Evolutionary conservation across 2,888 invertebrate species (phyloP).

Genomic region (Andrena chrysosceles): DNA sequence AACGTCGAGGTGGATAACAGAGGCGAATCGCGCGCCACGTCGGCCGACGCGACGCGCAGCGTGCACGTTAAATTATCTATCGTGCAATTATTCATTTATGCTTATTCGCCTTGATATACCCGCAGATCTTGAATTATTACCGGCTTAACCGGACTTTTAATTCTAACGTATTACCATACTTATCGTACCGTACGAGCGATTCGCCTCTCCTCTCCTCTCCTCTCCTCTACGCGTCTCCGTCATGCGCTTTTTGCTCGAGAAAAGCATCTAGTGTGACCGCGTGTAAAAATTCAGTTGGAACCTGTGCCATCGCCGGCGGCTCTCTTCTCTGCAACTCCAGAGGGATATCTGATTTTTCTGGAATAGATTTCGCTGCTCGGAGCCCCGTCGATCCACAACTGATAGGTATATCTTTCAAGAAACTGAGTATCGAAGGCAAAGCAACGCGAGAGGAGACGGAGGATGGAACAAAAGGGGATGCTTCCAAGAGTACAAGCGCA

Average conservation of each 20-base stretch:
- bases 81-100: slow-evolving; percentile 84
- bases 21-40: slow-evolving; percentile 54
- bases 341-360: neutral
- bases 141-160: slow-evolving; percentile 82
- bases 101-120: slow-evolving; percentile 83
- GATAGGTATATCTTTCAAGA: neutral
- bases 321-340: neutral
- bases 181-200: slow-evolving; percentile 77
- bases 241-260: slow-evolving; percentile 57
- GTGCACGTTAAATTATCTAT: slow-evolving; percentile 82
- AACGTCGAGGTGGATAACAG: slow-evolving; percentile 58
- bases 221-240: slow-evolving; percentile 52
- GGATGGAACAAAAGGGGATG: slow-evolving; percentile 44
- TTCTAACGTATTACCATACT: slow-evolving; percentile 82
- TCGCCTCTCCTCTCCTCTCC: slow-evolving; percentile 52
- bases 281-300: slow-evolving; percentile 9
- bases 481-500: slow-evolving; percentile 14
- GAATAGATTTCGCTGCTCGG: neutral
- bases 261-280: neutral
- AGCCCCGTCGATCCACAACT: neutral
- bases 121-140: slow-evolving; percentile 83
- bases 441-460: neutral
- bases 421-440: neutral
- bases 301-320: neutral
- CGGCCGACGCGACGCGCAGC: slow-evolving; percentile 64